These are phyloP conservation scores for Coenobita brevimanus DNA, from an alignment of 1,140 invertebrate genomes.

Conservation along the genomic window DNA sequence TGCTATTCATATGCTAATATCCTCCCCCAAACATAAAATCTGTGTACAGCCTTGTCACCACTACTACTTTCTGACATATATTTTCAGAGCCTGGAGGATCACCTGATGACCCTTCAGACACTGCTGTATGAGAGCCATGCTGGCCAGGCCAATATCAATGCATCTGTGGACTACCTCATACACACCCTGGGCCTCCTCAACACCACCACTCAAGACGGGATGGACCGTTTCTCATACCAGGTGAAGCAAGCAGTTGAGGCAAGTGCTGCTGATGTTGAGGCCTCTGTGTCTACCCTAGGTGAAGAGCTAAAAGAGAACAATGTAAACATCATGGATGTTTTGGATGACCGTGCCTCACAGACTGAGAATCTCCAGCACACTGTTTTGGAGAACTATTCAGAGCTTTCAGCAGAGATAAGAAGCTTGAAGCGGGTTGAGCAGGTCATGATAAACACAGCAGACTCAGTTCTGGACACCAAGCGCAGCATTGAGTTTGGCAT, in stretches of 20 bases:
- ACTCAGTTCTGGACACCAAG: constrained; percentile 88
- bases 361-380: constrained; percentile 66
- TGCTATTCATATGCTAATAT: too few relatives aligned
- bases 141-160: constrained; percentile 44
- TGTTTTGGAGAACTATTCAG: constrained; percentile 65
- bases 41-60: too few relatives aligned
- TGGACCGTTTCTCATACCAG: constrained; percentile 32
- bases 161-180: constrained; percentile 36
- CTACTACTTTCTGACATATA: too few relatives aligned
- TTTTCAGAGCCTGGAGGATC: constrained; percentile 56
- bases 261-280: constrained; percentile 3
- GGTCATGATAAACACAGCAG: constrained; percentile 87
- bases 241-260: constrained; percentile 32
- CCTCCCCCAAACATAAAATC: too few relatives aligned
- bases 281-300: constrained; percentile 12
- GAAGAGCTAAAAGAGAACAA: constrained; percentile 36
- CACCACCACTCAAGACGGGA: constrained; percentile 33
- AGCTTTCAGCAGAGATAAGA: constrained; percentile 64
- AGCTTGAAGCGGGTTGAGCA: constrained; percentile 83
- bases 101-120: constrained; percentile 44
- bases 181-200: constrained; percentile 35
- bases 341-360: constrained; percentile 64
- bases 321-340: constrained; percentile 48
- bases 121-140: constrained; percentile 53
- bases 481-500: constrained; percentile 88